Base-by-base conservation (phyloP, 1,140 invertebrate species). In the Nephila pilipes region DNA sequence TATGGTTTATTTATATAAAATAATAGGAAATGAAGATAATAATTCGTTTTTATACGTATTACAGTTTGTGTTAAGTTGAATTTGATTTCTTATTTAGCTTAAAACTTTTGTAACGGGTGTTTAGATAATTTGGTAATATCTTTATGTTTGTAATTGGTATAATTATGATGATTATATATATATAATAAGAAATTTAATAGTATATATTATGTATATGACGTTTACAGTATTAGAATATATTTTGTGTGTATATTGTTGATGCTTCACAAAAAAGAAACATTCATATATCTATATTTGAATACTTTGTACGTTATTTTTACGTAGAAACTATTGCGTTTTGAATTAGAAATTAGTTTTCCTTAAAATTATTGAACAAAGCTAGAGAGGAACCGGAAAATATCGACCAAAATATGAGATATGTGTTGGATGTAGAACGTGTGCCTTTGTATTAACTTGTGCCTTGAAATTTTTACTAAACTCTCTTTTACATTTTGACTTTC, bases 391-490 rank as follows among this genome's bases (percentile, higher is more conserved):
- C 18, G 69, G 29, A 22, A 46, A 36, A 36, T 36, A 16, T 36
- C 32, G 69, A 75, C 69, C 69, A 75, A 75, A 75, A 32, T 75
- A 36, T 3, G 16, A 36, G 29, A 32, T 36, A 32, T 75, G 29
- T 75, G 69, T 75, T 36, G 5, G 29, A 75, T 75, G 10, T 29
- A 75, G 32, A 75, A 75, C 5, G 29, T 75, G 32, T 36, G 69
- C 69, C 69, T 75, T 75, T 75, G 16, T 75, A 75, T 36, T 75
- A 75, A 75, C 69, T 18, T 20, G 69, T 75, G 69, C 29, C 69
- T 75, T 75, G 69, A 75, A 75, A 75, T 32, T 75, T 75, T 75
- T 75, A 75, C 69, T 75, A 75, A 75, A 75, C 69, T 20, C 16
- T 75, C 29, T 75, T 75, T 75, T 75, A 75, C 69, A 75, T 5